These are phyloP conservation scores for Eurytoma californica DNA, from an alignment of 2,888 invertebrate genomes.

Conservation along the genomic window DNA sequence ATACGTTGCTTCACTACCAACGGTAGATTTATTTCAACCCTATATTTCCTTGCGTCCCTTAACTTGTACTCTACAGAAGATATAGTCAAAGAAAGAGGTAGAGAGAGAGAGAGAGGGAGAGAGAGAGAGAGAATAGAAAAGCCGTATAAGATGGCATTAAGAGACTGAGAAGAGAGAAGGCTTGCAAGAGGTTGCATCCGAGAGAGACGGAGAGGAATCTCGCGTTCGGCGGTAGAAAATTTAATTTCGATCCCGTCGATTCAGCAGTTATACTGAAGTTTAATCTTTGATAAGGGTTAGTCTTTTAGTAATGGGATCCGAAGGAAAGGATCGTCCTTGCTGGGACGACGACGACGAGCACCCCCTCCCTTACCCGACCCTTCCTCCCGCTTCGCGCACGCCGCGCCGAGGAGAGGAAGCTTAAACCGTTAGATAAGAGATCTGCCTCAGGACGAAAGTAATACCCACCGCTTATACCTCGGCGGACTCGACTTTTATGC, in stretches of 20 bases:
- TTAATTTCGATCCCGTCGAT: conserved; percentile 79
- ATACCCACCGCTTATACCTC: conserved; percentile 68
- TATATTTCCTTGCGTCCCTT: conserved; percentile 9
- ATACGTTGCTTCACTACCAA: no score
- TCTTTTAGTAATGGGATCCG: conserved; percentile 75
- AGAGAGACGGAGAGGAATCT: conserved; percentile 53
- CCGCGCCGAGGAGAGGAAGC: conserved; percentile 63
- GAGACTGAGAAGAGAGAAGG: conserved; percentile 44
- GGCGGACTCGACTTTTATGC: conserved; percentile 70
- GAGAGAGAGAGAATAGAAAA: background rate
- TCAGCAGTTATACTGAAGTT: conserved; percentile 78
- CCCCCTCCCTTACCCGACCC: conserved; percentile 58
- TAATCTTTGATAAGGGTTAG: conserved; percentile 77
- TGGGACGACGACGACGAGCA: conserved; percentile 56
- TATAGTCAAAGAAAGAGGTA: background rate
- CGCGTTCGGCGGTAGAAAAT: conserved; percentile 73
- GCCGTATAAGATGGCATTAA: conserved; percentile 20
- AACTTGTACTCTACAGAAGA: conserved; percentile 30
- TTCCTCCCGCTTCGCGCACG: conserved; percentile 55
- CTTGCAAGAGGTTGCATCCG: conserved; percentile 53
- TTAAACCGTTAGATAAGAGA: conserved; percentile 75
- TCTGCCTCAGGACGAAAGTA: conserved; percentile 73
- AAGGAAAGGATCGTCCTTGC: conserved; percentile 50
- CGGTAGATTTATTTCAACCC: conserved; percentile 7
- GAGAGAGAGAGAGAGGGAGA: background rate